Base-by-base conservation (phyloP, 2,797 vertebrate species). In the Cichlasoma orientale region DNA sequence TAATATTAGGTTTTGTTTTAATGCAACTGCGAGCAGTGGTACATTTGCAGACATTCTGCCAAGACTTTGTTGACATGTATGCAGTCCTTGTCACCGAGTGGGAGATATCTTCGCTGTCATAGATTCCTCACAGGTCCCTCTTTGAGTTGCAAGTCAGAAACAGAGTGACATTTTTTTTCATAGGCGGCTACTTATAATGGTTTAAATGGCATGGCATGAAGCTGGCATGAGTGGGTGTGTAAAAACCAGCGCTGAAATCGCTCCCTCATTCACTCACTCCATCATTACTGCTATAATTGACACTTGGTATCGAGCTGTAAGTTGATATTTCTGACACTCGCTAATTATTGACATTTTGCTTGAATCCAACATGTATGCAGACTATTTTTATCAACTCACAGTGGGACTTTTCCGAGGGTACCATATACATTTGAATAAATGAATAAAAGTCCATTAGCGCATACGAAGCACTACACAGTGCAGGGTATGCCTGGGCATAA, bases 221-320 rank as follows among this genome's bases (percentile, higher is more conserved):
- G 44, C 18, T 68, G 63, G 1, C 63, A 68, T 75, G 56, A 33
- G 56, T 68, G 53, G 50, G 44, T 69, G 31, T 69, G 31, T 50
- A 41, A 50, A 61, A 57, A 55, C 56, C 56, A 61, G n/a, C 2
- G 10, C 53, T 33, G 50, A 80, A 71, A 55, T 55, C n/a, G 31
- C 36, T 25, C 47, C 47, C 25, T 71, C 54, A 6, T 75, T 59
- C 56, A 59, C n/a, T 71, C 56, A 25, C 79, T 63, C 59, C 54
- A 25, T 79, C 41, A 57, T 74, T 68, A 74, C 29, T 21, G 33
- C 13, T 21, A 21, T 63, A 81, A 76, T 38, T 72, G 74, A 59
- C 44, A 56, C 66, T 56, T 73, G 23, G 27, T 69, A 56, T 38
- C 54, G 56, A 80, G 38, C 66, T 56, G 57, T 36, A 38, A 61